These are phyloP conservation scores for Gibbula magus DNA, from an alignment of 2,888 invertebrate species.

Conservation along the genomic window DNA sequence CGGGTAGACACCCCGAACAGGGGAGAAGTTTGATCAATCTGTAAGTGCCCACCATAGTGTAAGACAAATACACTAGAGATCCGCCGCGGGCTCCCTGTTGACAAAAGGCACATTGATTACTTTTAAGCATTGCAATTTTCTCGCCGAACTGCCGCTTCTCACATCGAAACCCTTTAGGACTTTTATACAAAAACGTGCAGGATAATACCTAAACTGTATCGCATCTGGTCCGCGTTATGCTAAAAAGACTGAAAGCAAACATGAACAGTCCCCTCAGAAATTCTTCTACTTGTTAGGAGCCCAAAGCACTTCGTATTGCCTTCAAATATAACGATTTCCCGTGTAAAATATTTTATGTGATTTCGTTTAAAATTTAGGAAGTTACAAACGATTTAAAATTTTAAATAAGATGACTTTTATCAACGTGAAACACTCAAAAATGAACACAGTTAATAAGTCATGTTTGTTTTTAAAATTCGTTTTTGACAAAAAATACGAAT, in stretches of 20 bases:
- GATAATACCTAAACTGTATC: slow-evolving; percentile 4
- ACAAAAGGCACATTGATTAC: slow-evolving; percentile 27
- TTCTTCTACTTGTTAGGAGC: no score
- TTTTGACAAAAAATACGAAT: neutral
- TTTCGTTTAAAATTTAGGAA: no score
- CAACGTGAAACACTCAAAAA: no score
- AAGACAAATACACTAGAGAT: slow-evolving; percentile 19
- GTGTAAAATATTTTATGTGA: no score
- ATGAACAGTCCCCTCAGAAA: no score
- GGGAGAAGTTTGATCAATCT: slow-evolving; percentile 25
- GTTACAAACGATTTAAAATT: no score
- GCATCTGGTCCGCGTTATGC: neutral
- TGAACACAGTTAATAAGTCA: no score
- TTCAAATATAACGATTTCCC: no score
- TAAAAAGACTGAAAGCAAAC: no score
- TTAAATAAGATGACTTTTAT: no score
- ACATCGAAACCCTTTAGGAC: neutral
- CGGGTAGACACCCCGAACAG: slow-evolving; percentile 6
- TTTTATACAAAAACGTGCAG: neutral
- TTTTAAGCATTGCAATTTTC: slow-evolving; percentile 32
- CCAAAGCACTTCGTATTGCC: no score
- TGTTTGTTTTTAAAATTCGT: no score
- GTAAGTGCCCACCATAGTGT: slow-evolving; percentile 9
- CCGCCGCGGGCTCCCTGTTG: slow-evolving; percentile 6
- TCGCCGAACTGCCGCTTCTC: slow-evolving; percentile 11